Conservation (phyloP, 2,113 vertebrate species). For the Semicossyphus pulcher region DNA sequence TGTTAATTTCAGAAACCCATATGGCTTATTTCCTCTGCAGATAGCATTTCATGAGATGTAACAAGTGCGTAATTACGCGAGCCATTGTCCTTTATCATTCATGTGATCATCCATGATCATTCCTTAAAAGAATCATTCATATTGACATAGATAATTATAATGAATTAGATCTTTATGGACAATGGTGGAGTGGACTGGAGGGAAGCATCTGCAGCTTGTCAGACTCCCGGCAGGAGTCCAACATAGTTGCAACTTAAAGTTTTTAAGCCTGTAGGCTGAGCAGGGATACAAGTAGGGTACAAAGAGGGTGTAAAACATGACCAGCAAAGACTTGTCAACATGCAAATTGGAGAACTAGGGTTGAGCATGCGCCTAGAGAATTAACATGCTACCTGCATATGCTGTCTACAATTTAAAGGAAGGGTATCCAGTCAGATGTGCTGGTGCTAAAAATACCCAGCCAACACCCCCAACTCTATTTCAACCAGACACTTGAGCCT, state of each 20-base stretch:
- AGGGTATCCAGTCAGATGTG: slow-evolving; percentile 31
- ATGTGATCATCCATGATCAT: background rate
- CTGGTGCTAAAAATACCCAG: slow-evolving; percentile 72
- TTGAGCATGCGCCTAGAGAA: background rate
- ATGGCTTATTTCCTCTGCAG: background rate
- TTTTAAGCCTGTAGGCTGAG: background rate
- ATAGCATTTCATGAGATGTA: slow-evolving; percentile 9
- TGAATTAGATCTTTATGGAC: background rate
- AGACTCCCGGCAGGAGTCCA: background rate
- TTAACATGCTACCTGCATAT: background rate
- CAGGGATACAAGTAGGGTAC: background rate
- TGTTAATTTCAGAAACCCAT: background rate
- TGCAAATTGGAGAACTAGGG: slow-evolving; percentile 5
- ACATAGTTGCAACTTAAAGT: slow-evolving; percentile 10
- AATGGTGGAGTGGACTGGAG: background rate
- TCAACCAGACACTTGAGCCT: slow-evolving; percentile 68
- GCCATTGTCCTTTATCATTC: background rate
- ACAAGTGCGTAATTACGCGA: background rate
- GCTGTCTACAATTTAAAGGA: slow-evolving; percentile 12
- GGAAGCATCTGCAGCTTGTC: background rate
- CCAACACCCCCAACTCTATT: slow-evolving; percentile 61
- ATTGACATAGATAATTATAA: background rate
- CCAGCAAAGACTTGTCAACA: background rate
- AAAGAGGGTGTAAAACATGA: slow-evolving; percentile 1
- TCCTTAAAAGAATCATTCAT: background rate